These are phyloP conservation scores for Xanthorhoe designata DNA, from an alignment of 2,888 invertebrate species.

Conservation along the genomic window DNA sequence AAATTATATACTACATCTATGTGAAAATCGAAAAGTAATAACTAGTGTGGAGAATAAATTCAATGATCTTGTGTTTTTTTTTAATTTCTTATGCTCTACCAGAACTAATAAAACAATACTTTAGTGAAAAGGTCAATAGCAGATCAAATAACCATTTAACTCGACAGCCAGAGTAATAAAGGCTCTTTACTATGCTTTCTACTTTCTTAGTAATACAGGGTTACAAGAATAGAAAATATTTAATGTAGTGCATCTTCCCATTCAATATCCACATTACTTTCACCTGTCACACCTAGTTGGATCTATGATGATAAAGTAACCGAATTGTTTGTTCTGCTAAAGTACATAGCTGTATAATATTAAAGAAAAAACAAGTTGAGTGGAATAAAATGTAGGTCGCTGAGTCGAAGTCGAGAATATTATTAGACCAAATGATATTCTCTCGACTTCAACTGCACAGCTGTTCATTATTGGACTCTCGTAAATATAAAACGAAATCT, in stretches of 20 bases:
- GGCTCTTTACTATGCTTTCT: slow-evolving; percentile 26
- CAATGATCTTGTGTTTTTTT: not conserved
- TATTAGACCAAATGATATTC: too few species aligned
- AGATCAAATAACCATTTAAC: not conserved
- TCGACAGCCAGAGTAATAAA: slow-evolving; percentile 3
- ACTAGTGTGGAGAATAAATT: too few species aligned
- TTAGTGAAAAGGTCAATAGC: not conserved
- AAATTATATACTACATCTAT: too few species aligned
- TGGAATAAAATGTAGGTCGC: too few species aligned
- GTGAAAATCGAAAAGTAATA: too few species aligned
- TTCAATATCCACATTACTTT: slow-evolving; percentile 28
- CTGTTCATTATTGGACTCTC: too few species aligned
- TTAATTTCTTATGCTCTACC: not conserved
- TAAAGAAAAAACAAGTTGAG: too few species aligned
- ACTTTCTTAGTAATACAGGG: slow-evolving; percentile 36
- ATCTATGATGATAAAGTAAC: slow-evolving; percentile 5
- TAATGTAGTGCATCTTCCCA: slow-evolving; percentile 23
- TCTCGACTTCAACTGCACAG: too few species aligned
- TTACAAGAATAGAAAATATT: slow-evolving; percentile 31
- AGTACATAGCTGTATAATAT: not conserved
- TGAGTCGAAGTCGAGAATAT: too few species aligned
- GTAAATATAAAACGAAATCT: too few species aligned
- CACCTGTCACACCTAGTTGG: slow-evolving; percentile 18
- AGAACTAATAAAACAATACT: not conserved
- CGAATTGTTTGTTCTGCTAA: not conserved